Conservation (phyloP, 2,113 vertebrate genomes). For the Gorsachius goisagi region DNA sequence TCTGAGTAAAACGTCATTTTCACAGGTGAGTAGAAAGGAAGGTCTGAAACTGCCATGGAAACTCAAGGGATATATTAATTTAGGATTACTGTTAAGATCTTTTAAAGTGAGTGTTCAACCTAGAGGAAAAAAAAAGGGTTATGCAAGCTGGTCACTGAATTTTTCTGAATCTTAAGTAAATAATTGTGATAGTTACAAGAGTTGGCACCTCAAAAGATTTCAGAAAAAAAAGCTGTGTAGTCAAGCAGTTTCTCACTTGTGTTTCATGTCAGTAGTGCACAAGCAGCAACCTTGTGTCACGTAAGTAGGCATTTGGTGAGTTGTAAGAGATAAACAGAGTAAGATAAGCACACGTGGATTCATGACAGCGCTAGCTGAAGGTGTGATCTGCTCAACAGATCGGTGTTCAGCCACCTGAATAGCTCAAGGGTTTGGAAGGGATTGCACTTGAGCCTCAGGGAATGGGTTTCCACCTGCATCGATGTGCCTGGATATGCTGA, state of each 20-base stretch:
- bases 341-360: not conserved
- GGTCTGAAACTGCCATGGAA: not conserved
- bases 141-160: not conserved
- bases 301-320: not conserved
- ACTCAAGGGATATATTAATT: not conserved
- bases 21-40: not conserved
- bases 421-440: not conserved
- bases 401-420: not conserved
- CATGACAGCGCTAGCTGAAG: not conserved
- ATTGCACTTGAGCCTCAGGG: fast-evolving
- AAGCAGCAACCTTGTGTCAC: not conserved
- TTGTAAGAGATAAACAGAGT: fast-evolving
- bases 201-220: not conserved
- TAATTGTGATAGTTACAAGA: fast-evolving
- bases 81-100: not conserved
- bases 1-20: not conserved
- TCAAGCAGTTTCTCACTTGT: not conserved
- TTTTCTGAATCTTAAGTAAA: not conserved
- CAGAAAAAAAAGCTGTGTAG: not conserved
- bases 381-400: not conserved
- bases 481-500: too few relatives aligned
- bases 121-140: not conserved
- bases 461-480: not conserved
- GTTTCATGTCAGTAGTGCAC: not conserved
- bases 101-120: not conserved